Evolutionary conservation across 2,888 invertebrate genomes (phyloP), one percentile per base, ranked within the genome.

Genomic region (Luperina nickerlii): DNA sequence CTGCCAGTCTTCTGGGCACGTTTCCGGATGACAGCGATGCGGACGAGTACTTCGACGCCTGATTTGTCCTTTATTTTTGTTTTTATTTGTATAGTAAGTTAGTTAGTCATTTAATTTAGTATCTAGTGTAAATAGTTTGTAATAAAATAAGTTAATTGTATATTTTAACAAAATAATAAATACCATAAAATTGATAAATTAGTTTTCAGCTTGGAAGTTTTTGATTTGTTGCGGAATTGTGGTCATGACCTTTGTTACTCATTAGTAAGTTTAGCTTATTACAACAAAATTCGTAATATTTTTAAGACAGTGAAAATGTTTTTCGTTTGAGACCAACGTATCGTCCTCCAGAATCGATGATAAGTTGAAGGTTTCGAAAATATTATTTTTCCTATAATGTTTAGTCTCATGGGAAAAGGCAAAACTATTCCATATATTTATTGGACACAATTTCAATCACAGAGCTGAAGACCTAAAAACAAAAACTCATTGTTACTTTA

Each of bases 161-260:
- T n/a, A n/a, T n/a, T n/a, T n/a, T n/a, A n/a, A n/a, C n/a, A n/a
- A n/a, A n/a, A n/a, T n/a, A n/a, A n/a, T n/a, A n/a, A n/a, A n/a
- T n/a, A n/a, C n/a, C n/a, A n/a, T n/a, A n/a, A n/a, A n/a, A 68
- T 27, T 74, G 57, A 76, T 79, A 74, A 74, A 62, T 85, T 62
- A 45, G 70, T 15, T 71, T 71, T 38, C 51, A 20, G 32, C 18
- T 62, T 15, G 27, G 8, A 67, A 65, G 42, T 74, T 71, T 84
- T 68, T 42, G 48, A 68, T 84, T 72, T 78, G 72, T 32, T 48
- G 32, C n/a, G 42, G 42, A n/a, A 45, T 83, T 72, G 27, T 72
- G 71, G 71, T 57, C 66, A 32, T 66, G 74, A 60, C 74, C 60
- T 82, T 74, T 32, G 51, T 18, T 60, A 67, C 20, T 32, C n/a